A percentile compares a stretch with the other conserved stretches of the same genome.
Evolutionary conservation across 2,888 invertebrate genomes (phyloP).

Genomic region (Drosophila mettleri): DNA sequence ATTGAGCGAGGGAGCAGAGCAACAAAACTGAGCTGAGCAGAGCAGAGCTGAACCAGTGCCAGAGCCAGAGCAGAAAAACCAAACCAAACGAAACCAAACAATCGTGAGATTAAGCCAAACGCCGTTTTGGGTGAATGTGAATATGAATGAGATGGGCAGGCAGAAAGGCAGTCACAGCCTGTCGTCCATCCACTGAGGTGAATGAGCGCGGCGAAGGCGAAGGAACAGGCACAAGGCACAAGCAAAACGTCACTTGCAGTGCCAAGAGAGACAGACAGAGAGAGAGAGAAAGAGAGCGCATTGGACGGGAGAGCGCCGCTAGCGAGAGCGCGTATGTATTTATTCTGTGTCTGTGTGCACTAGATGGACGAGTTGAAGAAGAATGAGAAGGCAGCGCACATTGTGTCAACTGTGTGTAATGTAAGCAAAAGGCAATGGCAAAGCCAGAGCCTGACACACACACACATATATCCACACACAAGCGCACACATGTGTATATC

Average conservation of each 20-base stretch:
- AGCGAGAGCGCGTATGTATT: slow-evolving; percentile 39
- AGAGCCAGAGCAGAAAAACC: slow-evolving; percentile 62
- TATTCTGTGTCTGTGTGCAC: slow-evolving; percentile 45
- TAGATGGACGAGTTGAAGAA: slow-evolving; percentile 79
- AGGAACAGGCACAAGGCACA: slow-evolving; percentile 31
- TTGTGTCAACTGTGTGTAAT: slow-evolving; percentile 77
- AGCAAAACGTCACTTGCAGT: slow-evolving; percentile 72
- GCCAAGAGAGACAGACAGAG: slow-evolving; percentile 31
- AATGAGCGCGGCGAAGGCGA: slow-evolving; percentile 63
- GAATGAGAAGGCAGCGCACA: slow-evolving; percentile 70
- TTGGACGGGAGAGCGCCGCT: slow-evolving; percentile 45
- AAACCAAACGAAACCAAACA: slow-evolving; percentile 74
- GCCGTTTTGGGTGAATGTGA: slow-evolving; percentile 81
- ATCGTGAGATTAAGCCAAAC: slow-evolving; percentile 81
- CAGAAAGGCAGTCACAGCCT: slow-evolving; percentile 62
- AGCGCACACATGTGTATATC: slow-evolving; percentile 21
- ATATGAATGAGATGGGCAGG: slow-evolving; percentile 78
- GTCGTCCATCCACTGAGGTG: slow-evolving; percentile 68
- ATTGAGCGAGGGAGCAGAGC: slow-evolving; percentile 69
- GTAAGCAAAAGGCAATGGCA: slow-evolving; percentile 73
- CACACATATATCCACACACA: slow-evolving; percentile 31
- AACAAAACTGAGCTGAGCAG: slow-evolving; percentile 38
- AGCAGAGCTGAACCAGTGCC: slow-evolving; percentile 38
- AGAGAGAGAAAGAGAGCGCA: slow-evolving; percentile 42
- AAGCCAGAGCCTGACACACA: slow-evolving; percentile 61